Percentiles rank a stretch among this genome's conserved stretches.
Evolutionary conservation across 1,140 invertebrate genomes (phyloP).

Genomic region (Limonius californicus): DNA sequence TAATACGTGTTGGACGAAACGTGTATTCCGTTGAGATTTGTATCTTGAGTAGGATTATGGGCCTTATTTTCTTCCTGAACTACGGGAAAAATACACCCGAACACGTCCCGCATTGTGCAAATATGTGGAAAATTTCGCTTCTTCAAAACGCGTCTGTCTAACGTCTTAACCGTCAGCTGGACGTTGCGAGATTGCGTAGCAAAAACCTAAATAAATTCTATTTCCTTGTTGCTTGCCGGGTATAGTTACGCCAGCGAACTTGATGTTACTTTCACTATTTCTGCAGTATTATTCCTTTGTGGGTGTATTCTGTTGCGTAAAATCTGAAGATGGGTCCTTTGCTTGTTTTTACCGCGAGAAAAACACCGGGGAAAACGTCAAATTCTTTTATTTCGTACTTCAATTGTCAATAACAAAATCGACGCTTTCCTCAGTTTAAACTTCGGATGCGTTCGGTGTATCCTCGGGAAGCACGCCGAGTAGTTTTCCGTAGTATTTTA

Average conservation of each 20-base stretch:
- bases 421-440: not conserved
- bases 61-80: not conserved
- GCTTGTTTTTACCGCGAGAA: too few species aligned
- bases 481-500: conserved; percentile 1
- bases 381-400: not conserved
- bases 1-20: conserved; percentile 39
- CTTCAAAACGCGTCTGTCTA: too few species aligned
- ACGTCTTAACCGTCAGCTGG: not conserved
- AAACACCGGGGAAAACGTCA: not conserved
- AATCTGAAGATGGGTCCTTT: too few species aligned
- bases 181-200: conserved; percentile 1
- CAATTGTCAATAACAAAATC: not conserved
- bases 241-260: not conserved
- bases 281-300: not conserved
- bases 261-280: conserved; percentile 1
- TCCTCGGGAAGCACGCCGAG: not conserved
- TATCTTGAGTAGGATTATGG: not conserved
- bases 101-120: conserved; percentile 3
- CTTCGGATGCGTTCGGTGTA: not conserved
- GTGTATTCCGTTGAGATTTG: conserved; percentile 4
- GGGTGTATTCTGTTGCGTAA: too few species aligned
- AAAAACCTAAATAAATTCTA: conserved; percentile 15
- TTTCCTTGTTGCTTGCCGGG: conserved; percentile 6
- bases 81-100: not conserved
- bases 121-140: too few species aligned